Base-by-base conservation (phyloP, 2,797 vertebrate species). In the Pampus argenteus region DNA sequence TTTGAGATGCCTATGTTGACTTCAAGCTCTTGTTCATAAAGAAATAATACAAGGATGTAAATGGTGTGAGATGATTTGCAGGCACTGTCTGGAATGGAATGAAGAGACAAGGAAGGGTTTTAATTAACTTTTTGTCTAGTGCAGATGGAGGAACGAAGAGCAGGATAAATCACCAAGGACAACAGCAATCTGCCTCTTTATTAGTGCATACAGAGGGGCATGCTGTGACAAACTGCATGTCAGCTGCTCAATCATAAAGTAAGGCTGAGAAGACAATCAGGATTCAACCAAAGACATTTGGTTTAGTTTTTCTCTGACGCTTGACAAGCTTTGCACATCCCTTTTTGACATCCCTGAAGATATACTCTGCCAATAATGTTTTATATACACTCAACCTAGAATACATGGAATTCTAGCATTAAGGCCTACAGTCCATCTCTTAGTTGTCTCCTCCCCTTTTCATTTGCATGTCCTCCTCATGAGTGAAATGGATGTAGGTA, bases 121-220 rank as follows among this genome's bases (percentile, higher is more conserved):
- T 93, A 94, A 94, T 95, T 92, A 92, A 88, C 71, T 92, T 90
- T 90, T 87, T 14, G 45, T 76, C 79, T 73, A 17, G 62, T 79
- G 82, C 70, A 90, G 84, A 92, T 81, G 72, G 85, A 90, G 81
- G 80, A 88, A 79, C 79, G 74, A 74, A 51, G 75, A 60, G 67
- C 42, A 17, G 68, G 70, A 91, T 95, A 89, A 94, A 94, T 94
- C 93, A 93, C 44, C 5, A 52, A 75, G 72, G 90, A 91, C 89
- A 90, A 88, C 79, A 82, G 79, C 91, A 87, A 86, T 92, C 89
- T 92, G 82, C 85, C 86, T 87, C 87, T 93, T 91, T 94, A 93
- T 92, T 91, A 87, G 74, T 61, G 74, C 36, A 2, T 74, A 74
- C 78, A 75, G 64, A 65, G 68, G 65, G 68, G 65, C 81, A 23